Evolutionary conservation across 2,888 invertebrate genomes (phyloP).

Genomic region (Elysia crispata): DNA sequence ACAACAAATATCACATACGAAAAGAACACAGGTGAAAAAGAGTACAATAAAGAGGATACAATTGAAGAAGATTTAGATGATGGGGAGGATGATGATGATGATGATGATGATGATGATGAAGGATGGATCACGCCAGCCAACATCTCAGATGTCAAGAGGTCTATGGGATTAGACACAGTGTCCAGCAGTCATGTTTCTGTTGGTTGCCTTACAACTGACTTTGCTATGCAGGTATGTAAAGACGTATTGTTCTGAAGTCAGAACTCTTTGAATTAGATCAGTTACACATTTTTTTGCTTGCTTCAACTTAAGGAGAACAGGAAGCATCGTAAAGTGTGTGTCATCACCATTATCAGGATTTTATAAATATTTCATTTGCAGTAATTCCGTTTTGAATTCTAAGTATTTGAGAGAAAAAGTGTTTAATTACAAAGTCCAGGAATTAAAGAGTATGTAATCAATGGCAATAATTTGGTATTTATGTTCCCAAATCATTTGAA

Average conservation of each 20-base stretch:
- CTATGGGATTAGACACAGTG: conserved; percentile 80
- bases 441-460: too few species aligned
- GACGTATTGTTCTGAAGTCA: too few species aligned
- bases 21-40: neutral
- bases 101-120: conserved; percentile 79
- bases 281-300: neutral
- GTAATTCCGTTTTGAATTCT: too few species aligned
- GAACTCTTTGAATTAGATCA: too few species aligned
- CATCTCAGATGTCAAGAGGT: conserved; percentile 85
- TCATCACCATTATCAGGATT: too few species aligned
- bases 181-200: conserved; percentile 80
- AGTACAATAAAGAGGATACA: neutral
- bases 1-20: conserved; percentile 57
- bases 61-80: conserved; percentile 12
- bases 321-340: too few species aligned
- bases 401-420: too few species aligned
- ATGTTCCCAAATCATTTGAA: too few species aligned
- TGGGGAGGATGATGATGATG: conserved; percentile 79
- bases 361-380: too few species aligned
- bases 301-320: too few species aligned
- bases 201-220: conserved; percentile 97
- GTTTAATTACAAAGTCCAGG: too few species aligned
- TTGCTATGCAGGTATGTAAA: conserved; percentile 96
- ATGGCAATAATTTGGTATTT: too few species aligned
- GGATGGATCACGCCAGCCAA: conserved; percentile 94